Evolutionary conservation across 2,797 vertebrate genomes (phyloP), one percentile per base, ranked within the genome.

Genomic region (Leontopithecus rosalia): DNA sequence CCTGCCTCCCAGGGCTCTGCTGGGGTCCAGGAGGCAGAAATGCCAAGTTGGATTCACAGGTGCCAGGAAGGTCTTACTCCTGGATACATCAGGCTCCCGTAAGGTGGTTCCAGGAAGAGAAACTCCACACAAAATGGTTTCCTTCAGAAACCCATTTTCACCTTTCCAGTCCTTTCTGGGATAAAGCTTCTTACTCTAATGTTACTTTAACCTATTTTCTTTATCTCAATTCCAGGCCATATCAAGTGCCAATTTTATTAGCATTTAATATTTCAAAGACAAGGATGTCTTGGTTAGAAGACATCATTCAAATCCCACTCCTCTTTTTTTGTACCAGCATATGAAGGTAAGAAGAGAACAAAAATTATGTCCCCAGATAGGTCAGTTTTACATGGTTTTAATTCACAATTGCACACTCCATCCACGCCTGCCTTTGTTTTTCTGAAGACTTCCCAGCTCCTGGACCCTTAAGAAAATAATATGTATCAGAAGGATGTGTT

Each of bases 11-110:
- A 77, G 61, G 22, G 57, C 76, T 94, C n/a, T 30, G 22, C 46
- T 87, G 76, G 84, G 55, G 52, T 75, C 96, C 26, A 86, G 46
- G 90, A 22, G 43, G 81, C 50, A 96, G 41, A 97, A 64, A 86
- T 77, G 64, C 28, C 43, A 52, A 11, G 0, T 5, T 87, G 70
- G 36, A 93, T 50, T 87, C 50, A 70, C 75, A 73, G 70, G 48
- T 72, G 58, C 80, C 67, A 80, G 70, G 28, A 91, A 91, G 83
- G 6, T 7, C 64, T 73, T 7, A 1, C 33, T 57, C 11, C 50
- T 55, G 26, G 75, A 33, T 72, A 26, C 5, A 9, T 5, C 7
- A 15, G 20, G 72, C 76, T 96, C 6, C 46, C 4, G 3, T 43
- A 11, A 43, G 10, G 30, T 26, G 39, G 30, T 15, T 96, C 64